These are phyloP conservation scores for Coreoperca whiteheadi DNA, from an alignment of 2,113 vertebrate species.

Conservation along the genomic window DNA sequence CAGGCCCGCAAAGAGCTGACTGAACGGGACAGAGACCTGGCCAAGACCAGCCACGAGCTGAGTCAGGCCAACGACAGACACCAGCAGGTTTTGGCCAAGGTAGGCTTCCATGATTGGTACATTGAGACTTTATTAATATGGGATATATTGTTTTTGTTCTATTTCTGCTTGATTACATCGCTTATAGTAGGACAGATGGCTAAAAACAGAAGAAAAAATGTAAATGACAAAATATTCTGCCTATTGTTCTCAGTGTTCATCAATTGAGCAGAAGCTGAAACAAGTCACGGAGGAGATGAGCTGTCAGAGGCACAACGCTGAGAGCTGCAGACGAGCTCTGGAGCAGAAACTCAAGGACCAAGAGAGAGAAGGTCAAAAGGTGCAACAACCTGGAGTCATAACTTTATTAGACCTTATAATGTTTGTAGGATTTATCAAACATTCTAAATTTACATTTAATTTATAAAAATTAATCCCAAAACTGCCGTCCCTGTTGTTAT, in stretches of 20 bases:
- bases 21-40: slow-evolving; percentile 87
- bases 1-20: slow-evolving; percentile 85
- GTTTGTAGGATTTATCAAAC: background rate
- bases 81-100: slow-evolving; percentile 87
- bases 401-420: background rate
- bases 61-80: slow-evolving; percentile 81
- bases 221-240: slow-evolving; percentile 7
- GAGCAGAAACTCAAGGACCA: slow-evolving; percentile 93
- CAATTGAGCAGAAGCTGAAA: slow-evolving; percentile 90
- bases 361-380: slow-evolving; percentile 91
- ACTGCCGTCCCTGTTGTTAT: background rate
- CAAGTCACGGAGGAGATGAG: slow-evolving; percentile 90
- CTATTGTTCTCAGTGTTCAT: slow-evolving; percentile 78
- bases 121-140: background rate
- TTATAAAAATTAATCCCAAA: background rate
- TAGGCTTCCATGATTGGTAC: slow-evolving; percentile 57
- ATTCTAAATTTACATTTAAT: background rate
- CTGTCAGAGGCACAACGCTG: slow-evolving; percentile 93
- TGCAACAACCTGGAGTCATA: slow-evolving; percentile 42
- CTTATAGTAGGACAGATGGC: background rate
- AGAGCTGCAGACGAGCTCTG: slow-evolving; percentile 84
- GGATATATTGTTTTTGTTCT: background rate
- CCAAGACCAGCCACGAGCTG: slow-evolving; percentile 87
- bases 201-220: background rate
- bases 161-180: background rate